A percentile compares a stretch with the other conserved stretches of the same genome.
Evolutionary conservation across 2,797 vertebrate species (phyloP).

Genomic region (Pristis pectinata): DNA sequence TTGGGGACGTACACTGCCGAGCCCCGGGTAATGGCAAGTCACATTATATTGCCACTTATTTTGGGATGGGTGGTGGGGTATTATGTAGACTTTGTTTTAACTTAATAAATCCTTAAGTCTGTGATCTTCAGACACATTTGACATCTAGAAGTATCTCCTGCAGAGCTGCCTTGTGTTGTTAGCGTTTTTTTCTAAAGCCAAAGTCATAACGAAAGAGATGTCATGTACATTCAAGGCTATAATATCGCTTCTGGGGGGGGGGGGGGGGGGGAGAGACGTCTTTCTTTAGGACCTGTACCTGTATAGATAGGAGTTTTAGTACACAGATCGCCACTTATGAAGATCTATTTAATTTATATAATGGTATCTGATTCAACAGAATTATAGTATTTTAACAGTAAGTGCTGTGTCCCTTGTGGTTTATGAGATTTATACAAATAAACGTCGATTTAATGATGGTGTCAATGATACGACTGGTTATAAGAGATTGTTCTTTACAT

Average conservation of each 20-base stretch:
- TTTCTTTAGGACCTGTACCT: not conserved
- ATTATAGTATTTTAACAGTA: conserved; percentile 29
- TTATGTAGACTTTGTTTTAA: too few relatives aligned
- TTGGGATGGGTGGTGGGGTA: too few relatives aligned
- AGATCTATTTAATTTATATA: conserved; percentile 35
- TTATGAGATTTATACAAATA: not conserved
- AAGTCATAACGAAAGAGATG: not conserved
- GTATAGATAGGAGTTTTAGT: not conserved
- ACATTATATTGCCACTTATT: too few relatives aligned
- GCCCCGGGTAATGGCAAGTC: too few relatives aligned
- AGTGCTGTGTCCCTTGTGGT: conserved; percentile 12
- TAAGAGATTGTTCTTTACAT: not conserved
- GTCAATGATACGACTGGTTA: not conserved
- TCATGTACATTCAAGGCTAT: not conserved
- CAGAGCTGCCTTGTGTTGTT: not conserved
- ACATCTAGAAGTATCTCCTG: too few relatives aligned
- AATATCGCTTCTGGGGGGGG: not conserved
- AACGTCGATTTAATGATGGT: conserved; percentile 6
- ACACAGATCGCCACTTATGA: not conserved
- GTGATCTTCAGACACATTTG: too few relatives aligned
- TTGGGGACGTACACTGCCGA: not conserved
- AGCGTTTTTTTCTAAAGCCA: not conserved
- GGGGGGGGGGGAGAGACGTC: not conserved
- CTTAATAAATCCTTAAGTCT: too few relatives aligned
- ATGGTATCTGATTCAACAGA: conserved; percentile 23